These are phyloP conservation scores for Nudaria mundana DNA, from an alignment of 2,888 invertebrate genomes.

Conservation along the genomic window DNA sequence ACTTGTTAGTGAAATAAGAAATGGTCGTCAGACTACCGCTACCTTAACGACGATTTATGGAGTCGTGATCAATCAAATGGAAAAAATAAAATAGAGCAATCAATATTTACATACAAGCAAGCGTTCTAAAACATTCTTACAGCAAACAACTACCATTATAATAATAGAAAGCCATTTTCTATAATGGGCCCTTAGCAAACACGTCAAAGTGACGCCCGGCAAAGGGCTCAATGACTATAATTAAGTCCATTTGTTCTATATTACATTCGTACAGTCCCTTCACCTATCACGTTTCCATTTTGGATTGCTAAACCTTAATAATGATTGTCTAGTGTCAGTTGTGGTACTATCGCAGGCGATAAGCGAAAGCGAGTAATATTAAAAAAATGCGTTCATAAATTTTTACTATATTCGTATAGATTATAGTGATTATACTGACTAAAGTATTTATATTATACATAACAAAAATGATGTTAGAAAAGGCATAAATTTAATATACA, in stretches of 20 bases:
- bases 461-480: too few species aligned
- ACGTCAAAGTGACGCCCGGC: slow-evolving; percentile 23
- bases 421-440: too few species aligned
- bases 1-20: too few species aligned
- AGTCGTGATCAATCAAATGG: not conserved
- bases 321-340: slow-evolving; percentile 47
- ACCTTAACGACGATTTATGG: too few species aligned
- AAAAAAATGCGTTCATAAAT: not conserved
- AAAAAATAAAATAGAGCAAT: not conserved
- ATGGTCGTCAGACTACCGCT: too few species aligned
- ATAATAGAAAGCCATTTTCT: slow-evolving; percentile 13
- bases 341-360: slow-evolving; percentile 13
- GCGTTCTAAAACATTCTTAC: slow-evolving; percentile 1
- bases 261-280: slow-evolving; percentile 67
- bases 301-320: slow-evolving; percentile 71
- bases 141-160: slow-evolving; percentile 7
- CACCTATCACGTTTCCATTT: slow-evolving; percentile 74
- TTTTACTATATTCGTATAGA: not conserved
- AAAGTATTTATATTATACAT: too few species aligned
- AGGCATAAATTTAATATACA: too few species aligned
- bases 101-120: slow-evolving; percentile 5
- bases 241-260: slow-evolving; percentile 72
- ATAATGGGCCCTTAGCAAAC: slow-evolving; percentile 19
- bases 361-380: not conserved
- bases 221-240: slow-evolving; percentile 59